A percentile compares a stretch with the other conserved stretches of the same genome.
Evolutionary conservation across 2,797 vertebrate species (phyloP).

Genomic region (Melanotaenia maccullochi): DNA sequence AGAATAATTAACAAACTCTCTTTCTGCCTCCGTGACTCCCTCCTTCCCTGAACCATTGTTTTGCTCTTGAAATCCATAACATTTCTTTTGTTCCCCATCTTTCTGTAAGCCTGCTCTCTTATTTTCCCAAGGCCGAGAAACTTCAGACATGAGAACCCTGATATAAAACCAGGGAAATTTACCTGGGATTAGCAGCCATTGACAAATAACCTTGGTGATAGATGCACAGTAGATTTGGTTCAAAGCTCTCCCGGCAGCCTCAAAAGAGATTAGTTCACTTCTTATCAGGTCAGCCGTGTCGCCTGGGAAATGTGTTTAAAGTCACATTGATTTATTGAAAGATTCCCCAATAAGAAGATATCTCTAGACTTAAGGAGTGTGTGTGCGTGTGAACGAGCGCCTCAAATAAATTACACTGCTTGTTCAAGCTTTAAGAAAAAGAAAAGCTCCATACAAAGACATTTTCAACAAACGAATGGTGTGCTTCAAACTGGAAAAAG

Average conservation of each 20-base stretch:
- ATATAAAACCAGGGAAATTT: conserved; percentile 88
- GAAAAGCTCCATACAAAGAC: conserved; percentile 64
- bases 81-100: conserved; percentile 81
- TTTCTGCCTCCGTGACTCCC: conserved; percentile 30
- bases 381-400: conserved; percentile 70
- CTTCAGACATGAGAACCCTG: conserved; percentile 88
- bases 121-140: conserved; percentile 86
- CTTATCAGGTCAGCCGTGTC: conserved; percentile 88
- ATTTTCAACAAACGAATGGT: conserved; percentile 68
- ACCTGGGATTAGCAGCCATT: conserved; percentile 90
- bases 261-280: conserved; percentile 90
- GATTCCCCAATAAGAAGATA: conserved; percentile 89
- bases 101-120: conserved; percentile 73
- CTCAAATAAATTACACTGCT: conserved; percentile 77
- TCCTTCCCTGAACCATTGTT: conserved; percentile 61
- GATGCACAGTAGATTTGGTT: conserved; percentile 90
- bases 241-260: conserved; percentile 88
- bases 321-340: conserved; percentile 92
- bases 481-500: conserved; percentile 53
- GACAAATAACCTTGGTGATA: conserved; percentile 91
- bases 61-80: conserved; percentile 82
- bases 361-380: conserved; percentile 80
- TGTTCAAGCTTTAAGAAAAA: conserved; percentile 60
- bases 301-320: conserved; percentile 89
- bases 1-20: conserved; percentile 39